Evolutionary conservation across 2,113 vertebrate species (phyloP), one percentile per base, ranked within the genome.

Genomic region (Rhabdomys dilectus): DNA sequence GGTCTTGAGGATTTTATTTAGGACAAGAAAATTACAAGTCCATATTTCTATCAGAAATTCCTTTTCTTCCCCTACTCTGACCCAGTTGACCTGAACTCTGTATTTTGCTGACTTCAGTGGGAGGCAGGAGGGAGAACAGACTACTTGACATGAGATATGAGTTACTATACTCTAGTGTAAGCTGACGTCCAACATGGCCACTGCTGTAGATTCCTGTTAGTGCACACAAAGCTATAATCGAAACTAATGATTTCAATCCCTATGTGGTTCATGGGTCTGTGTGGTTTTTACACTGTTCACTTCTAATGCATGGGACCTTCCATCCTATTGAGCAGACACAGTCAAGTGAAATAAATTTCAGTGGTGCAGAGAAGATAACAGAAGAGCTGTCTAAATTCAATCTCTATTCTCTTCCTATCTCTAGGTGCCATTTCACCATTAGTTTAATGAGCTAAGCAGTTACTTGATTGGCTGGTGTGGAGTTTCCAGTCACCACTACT

Each of bases 271-370:
- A 68, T 31, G 84, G 51, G 48, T 51, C 48, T n/a, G 16, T 16
- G 64, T 80, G 76, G 19, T 93, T 91, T 97, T 96, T 84, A 75
- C 34, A 66, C 16, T 85, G 42, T 60, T 4, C 0, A 7, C 93
- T 96, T 96, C 70, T 91, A 93, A 88, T 60, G 10, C 39, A 48
- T 66, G 45, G 42, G 51, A 26, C 29, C 90, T 62, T 53, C 88
- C 92, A 96, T 95, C 70, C 66, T 51, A 36, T 29, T 73, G 80
- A 94, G 58, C 89, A 93, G 31, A 48, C 75, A 29, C 80, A 86
- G 91, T 96, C 58, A 92, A 86, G 53, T 73, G 93, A 96, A 96
- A 91, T 34, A 95, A 72, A 96, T 93, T 94, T 90, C 39, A 42
- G n/a, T 58, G 53, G 64, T 58, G 2, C 10, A 75, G 88, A 16